A percentile compares a stretch with the other conserved stretches of the same genome.
These are phyloP conservation scores for Vanessa cardui DNA, from an alignment of 2,888 invertebrate species.

Conservation along the genomic window DNA sequence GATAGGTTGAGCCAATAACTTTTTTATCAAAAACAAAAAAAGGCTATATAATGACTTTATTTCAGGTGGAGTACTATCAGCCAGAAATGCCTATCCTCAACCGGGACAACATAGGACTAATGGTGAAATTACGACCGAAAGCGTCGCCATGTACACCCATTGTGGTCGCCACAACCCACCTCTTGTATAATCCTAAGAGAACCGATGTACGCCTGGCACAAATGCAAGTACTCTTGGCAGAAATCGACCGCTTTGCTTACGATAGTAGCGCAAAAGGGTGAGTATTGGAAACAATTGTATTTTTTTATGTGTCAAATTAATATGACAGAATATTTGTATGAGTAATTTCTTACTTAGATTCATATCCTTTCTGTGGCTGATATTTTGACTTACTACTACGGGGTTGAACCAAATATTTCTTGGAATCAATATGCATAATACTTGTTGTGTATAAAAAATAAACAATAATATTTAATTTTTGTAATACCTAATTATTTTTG, in stretches of 20 bases:
- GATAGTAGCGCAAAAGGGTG: conserved; percentile 56
- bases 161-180: conserved; percentile 95
- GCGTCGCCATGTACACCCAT: conserved; percentile 78
- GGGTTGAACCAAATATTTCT: too few relatives aligned
- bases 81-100: conserved; percentile 86
- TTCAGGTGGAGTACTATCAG: conserved; percentile 85
- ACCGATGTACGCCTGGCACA: conserved; percentile 96
- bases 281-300: conserved; percentile 38
- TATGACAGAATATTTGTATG: too few relatives aligned
- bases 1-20: too few relatives aligned
- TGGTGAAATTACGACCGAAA: conserved; percentile 87
- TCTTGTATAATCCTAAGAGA: conserved; percentile 95
- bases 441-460: too few relatives aligned
- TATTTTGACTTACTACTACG: too few relatives aligned
- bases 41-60: conserved; percentile 35
- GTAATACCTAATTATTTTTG: too few relatives aligned
- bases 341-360: too few relatives aligned
- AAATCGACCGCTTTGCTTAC: conserved; percentile 90
- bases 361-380: too few relatives aligned
- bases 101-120: conserved; percentile 93
- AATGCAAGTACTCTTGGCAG: conserved; percentile 90
- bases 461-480: too few relatives aligned
- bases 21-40: too few relatives aligned
- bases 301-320: too few relatives aligned
- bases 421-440: too few relatives aligned